Percentiles rank a stretch among this genome's conserved stretches.
Evolutionary conservation across 2,888 invertebrate genomes (phyloP).

Genomic region (Anticlea derivata): DNA sequence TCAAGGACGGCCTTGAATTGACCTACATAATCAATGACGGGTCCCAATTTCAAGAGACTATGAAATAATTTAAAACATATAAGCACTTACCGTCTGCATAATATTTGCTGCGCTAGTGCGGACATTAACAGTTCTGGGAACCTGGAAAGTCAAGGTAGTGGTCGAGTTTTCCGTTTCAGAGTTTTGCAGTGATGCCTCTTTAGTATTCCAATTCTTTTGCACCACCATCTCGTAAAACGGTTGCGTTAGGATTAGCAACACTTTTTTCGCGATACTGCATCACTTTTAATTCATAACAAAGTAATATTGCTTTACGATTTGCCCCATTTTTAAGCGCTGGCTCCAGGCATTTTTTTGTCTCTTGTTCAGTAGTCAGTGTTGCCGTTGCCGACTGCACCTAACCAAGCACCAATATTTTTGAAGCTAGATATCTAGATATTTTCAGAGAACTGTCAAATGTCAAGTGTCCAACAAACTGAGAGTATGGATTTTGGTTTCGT

Average conservation of each 20-base stretch:
- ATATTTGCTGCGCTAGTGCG: conserved; percentile 53
- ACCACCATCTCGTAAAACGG: conserved; percentile 70
- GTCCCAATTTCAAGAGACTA: background rate
- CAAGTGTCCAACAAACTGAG: too few relatives aligned
- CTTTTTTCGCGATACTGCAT: conserved; percentile 31
- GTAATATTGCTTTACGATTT: too few relatives aligned
- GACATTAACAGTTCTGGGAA: conserved; percentile 61
- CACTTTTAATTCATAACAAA: conserved; percentile 36
- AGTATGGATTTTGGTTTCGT: too few relatives aligned
- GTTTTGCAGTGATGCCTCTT: conserved; percentile 62
- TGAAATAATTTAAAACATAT: background rate
- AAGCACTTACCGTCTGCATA: conserved; percentile 64
- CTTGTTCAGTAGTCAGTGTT: too few relatives aligned
- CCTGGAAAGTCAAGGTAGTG: conserved; percentile 69
- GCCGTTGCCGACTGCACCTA: too few relatives aligned
- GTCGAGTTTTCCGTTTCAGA: conserved; percentile 52
- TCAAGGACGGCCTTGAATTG: conserved; percentile 34
- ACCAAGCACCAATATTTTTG: too few relatives aligned
- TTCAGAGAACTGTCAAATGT: too few relatives aligned
- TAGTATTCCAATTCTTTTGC: conserved; percentile 71
- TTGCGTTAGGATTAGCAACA: conserved; percentile 31
- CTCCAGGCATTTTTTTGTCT: too few relatives aligned
- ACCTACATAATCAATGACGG: conserved; percentile 32
- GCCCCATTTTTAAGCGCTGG: too few relatives aligned
- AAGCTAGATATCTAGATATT: too few relatives aligned